Conservation (phyloP, 2,113 vertebrate genomes). For the Muntiacus muntjak region DNA sequence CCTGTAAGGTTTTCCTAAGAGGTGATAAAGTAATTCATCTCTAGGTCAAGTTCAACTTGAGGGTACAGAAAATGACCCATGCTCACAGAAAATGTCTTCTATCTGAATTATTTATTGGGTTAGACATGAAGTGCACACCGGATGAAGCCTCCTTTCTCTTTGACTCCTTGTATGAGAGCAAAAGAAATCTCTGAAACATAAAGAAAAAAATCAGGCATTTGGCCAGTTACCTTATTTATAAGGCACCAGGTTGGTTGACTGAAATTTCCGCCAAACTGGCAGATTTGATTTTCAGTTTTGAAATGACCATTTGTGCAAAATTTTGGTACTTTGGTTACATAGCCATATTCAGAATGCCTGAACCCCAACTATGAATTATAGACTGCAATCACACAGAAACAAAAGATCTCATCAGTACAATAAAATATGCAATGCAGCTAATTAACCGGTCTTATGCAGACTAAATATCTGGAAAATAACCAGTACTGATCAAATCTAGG, state of each 20-base stretch:
- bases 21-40: conserved; percentile 33
- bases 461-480: background rate
- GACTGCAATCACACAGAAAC: background rate
- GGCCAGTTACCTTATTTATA: background rate
- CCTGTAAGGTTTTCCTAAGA: conserved; percentile 24
- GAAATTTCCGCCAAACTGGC: background rate
- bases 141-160: background rate
- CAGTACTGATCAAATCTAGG: background rate
- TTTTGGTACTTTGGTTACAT: background rate
- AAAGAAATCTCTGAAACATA: background rate
- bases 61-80: background rate
- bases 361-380: background rate
- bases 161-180: background rate
- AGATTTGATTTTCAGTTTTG: background rate
- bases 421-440: background rate
- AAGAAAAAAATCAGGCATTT: background rate
- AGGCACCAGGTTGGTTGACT: background rate
- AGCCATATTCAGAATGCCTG: background rate
- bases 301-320: background rate
- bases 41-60: background rate
- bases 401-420: background rate
- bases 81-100: background rate
- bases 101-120: background rate
- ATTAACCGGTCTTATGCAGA: background rate
- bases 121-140: background rate